Conservation (phyloP, 2,888 invertebrate species). For the Choristoneura rosaceana region DNA sequence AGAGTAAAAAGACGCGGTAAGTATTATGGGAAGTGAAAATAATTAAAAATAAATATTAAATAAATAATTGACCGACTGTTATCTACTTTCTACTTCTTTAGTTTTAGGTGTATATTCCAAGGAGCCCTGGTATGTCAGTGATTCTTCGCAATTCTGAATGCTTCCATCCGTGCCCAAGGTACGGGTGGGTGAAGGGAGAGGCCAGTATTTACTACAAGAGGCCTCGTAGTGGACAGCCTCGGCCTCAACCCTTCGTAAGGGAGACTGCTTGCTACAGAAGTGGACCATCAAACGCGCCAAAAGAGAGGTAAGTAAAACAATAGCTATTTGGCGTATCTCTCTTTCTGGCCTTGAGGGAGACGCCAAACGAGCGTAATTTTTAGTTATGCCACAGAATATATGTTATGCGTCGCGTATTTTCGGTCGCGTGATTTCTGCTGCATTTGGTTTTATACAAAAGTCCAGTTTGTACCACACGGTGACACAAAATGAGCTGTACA, state of each 20-base stretch:
- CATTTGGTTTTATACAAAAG: too few species aligned
- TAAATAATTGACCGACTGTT: not conserved
- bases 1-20: conserved; percentile 26
- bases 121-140: conserved; percentile 56
- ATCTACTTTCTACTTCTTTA: not conserved
- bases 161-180: conserved; percentile 63
- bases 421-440: too few species aligned
- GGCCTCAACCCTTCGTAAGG: conserved; percentile 72
- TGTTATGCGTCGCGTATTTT: too few species aligned
- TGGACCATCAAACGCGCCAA: conserved; percentile 69
- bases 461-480: too few species aligned
- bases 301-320: conserved; percentile 56
- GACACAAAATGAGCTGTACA: too few species aligned
- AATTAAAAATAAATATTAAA: too few species aligned
- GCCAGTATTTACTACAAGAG: conserved; percentile 75
- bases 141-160: conserved; percentile 71
- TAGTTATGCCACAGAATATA: too few species aligned
- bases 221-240: conserved; percentile 74
- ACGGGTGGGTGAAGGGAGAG: conserved; percentile 69
- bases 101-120: not conserved
- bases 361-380: too few species aligned
- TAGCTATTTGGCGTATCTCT: too few species aligned
- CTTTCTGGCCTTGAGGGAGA: too few species aligned
- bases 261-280: conserved; percentile 61
- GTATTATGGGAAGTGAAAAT: not conserved